Conservation (phyloP, 2,888 invertebrate genomes). For the Apamea anceps region DNA sequence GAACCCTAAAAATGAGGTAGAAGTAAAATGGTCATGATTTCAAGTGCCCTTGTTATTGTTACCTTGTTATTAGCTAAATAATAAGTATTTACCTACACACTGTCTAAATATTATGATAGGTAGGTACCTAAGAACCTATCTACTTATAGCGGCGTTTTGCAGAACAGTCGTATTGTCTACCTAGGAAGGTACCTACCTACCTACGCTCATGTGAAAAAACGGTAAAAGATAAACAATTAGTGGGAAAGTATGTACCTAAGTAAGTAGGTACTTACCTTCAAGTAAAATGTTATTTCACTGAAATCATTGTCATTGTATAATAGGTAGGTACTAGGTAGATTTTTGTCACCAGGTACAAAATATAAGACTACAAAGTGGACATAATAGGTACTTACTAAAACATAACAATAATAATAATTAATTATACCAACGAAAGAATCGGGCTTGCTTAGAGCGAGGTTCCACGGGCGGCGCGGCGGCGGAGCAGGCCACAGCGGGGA, state of each 20-base stretch:
- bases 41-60: background rate
- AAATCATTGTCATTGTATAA: background rate
- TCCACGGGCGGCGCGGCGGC: conserved; percentile 51
- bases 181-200: background rate
- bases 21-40: background rate
- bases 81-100: background rate
- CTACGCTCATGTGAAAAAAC: background rate
- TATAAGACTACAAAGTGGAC: conserved; percentile 3
- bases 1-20: background rate
- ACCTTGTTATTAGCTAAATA: background rate
- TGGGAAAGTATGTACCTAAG: background rate
- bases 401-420: conserved; percentile 26
- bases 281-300: background rate
- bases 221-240: background rate
- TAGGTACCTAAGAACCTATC: background rate
- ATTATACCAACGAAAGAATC: conserved; percentile 48
- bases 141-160: background rate
- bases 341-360: background rate
- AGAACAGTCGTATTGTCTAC: background rate
- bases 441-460: conserved; percentile 43
- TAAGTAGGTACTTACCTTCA: background rate
- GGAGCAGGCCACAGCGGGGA: conserved; percentile 50
- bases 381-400: conserved; percentile 9
- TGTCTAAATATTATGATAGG: background rate
- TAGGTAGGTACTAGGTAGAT: background rate